Conservation (phyloP, 2,888 invertebrate genomes). For the Steinernema carpocapsae region DNA sequence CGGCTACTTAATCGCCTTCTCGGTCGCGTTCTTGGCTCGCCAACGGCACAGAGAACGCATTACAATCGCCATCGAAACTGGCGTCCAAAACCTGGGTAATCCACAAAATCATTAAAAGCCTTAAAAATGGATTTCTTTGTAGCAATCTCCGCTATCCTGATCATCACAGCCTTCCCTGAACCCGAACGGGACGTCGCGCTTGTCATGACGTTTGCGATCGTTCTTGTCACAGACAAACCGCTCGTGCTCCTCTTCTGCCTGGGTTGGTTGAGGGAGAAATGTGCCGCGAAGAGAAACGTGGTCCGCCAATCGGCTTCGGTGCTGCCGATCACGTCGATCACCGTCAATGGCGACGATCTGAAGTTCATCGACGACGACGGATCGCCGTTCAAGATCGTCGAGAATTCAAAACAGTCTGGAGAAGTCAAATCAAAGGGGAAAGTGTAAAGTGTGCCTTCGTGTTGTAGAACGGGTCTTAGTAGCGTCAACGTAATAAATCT, state of each 20-base stretch:
- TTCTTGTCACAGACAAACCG: conserved; percentile 49
- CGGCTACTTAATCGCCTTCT: conserved; percentile 49
- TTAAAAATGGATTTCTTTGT: not conserved
- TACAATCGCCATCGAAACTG: conserved; percentile 57
- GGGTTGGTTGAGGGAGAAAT: not conserved
- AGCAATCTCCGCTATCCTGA: conserved; percentile 48
- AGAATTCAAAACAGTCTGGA: not conserved
- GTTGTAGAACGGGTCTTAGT: not conserved
- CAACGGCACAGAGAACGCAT: conserved; percentile 42
- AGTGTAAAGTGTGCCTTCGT: not conserved
- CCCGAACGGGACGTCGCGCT: conserved; percentile 51
- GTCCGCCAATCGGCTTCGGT: conserved; percentile 5
- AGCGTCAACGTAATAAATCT: not conserved
- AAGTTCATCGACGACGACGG: conserved; percentile 21
- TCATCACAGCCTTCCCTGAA: conserved; percentile 44
- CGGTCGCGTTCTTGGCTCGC: conserved; percentile 41
- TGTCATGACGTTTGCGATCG: conserved; percentile 47
- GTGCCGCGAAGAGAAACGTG: not conserved
- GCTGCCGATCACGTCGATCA: not conserved
- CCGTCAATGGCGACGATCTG: not conserved
- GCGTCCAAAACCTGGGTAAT: conserved; percentile 52
- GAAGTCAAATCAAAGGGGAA: not conserved
- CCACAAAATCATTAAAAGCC: not conserved
- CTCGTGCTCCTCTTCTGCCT: conserved; percentile 25
- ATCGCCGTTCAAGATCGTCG: not conserved